Percentiles rank a stretch among this genome's conserved stretches.
phyloP scores from a whole-genome alignment of 2,888 invertebrate species.

The Caenorhabditis japonica region DNA sequence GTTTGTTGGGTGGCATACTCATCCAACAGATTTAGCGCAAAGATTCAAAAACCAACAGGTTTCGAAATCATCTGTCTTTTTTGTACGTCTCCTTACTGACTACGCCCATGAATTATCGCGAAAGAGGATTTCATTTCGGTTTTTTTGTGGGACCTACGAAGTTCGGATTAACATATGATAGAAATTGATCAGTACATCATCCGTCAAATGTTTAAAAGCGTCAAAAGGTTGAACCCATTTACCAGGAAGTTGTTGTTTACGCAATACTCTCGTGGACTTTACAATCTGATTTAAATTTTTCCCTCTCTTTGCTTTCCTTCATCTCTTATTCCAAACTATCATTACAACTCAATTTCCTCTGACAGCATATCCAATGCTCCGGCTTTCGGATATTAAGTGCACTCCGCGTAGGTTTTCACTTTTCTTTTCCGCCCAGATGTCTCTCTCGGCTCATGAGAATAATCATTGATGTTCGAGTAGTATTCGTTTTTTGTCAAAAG shows the following conservation, averaged over 20 bases:
- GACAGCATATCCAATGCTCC: constrained; percentile 1
- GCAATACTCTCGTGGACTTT: constrained; percentile 23
- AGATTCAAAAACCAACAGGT: constrained; percentile 34
- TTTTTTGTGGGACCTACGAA: too few relatives aligned
- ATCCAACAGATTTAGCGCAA: constrained; percentile 11
- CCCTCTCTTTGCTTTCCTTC: not conserved
- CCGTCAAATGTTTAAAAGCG: too few relatives aligned
- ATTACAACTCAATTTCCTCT: constrained; percentile 17
- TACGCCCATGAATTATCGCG: too few relatives aligned
- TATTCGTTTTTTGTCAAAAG: too few relatives aligned
- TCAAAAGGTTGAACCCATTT: too few relatives aligned
- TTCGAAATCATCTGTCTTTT: not conserved
- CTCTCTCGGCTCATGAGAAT: constrained; percentile 27
- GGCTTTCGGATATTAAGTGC: constrained; percentile 20
- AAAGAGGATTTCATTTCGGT: too few relatives aligned
- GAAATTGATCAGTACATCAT: too few relatives aligned
- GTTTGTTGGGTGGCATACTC: constrained; percentile 2
- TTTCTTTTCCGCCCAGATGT: constrained; percentile 6
- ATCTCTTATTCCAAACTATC: constrained; percentile 9
- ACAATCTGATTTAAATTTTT: constrained; percentile 14
- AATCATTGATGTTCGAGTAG: constrained; percentile 13
- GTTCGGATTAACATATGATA: too few relatives aligned
- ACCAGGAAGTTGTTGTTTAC: constrained; percentile 20
- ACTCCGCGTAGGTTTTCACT: too few relatives aligned
- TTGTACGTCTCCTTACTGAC: too few relatives aligned